Base-by-base conservation (phyloP, 2,888 invertebrate genomes). In the Neelides folsomi region DNA sequence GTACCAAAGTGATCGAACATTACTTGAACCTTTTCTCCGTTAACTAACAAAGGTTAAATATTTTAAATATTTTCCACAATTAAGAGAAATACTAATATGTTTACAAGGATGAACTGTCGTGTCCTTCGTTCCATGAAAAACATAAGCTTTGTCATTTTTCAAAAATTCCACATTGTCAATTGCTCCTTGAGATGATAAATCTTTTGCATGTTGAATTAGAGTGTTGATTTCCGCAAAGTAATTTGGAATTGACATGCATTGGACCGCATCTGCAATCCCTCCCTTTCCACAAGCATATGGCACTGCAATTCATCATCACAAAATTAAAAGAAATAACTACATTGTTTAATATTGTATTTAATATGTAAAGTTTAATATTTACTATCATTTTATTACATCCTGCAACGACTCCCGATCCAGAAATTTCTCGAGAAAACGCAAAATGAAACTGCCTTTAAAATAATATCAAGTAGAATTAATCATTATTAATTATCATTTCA, bases 201-300 rank as follows among this genome's bases (percentile, higher is more conserved):
- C 15, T 15, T 41, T 15, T 9, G 41, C 41, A 15, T 13, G 15
- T 15, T 7, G 13, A 41, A 41, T 41, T 8, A 41, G 41, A 13
- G 8, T 15, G 8, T 8, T 15, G 41, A 41, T 41, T 41, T 34
- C 36, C 8, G 35, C 35, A 16, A 47, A 47, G n/a, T 8, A 47
- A 16, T 47, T 36, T 7, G 47, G 47, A 13, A 47, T 47, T 7
- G 35, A 10, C 47, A 47, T 47, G 47, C 47, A 47, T 36, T 47
- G 47, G 7, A 36, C 34, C 10, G 47, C 47, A 16, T 47, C 47
- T 36, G 47, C 47, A 12, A 47, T n/a, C 6, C 47, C 47, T 6
- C 47, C 47, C 34, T 47, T 47, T 37, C 35, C 47, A 36, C 47
- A 47, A 16, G 36, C 16, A 36, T 47, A 47, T 34, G 44, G n/a